Evolutionary conservation across 2,113 vertebrate genomes (phyloP).

Genomic region (Capreolus pygargus): DNA sequence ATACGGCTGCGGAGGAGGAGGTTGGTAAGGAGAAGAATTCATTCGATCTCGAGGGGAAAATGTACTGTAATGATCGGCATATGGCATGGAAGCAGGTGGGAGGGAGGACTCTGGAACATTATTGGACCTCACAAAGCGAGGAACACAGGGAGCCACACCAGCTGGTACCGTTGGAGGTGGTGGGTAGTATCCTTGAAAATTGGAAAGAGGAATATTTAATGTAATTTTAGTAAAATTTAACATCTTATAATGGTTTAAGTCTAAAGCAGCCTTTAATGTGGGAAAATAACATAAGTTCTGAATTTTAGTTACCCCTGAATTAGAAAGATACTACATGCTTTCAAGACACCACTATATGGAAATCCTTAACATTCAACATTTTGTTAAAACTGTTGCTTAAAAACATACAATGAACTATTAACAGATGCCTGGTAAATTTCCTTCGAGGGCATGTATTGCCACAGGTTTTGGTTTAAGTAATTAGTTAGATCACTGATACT

Average conservation of each 20-base stretch:
- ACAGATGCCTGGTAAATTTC: constrained; percentile 3
- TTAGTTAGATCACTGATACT: neutral
- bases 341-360: constrained; percentile 35
- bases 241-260: constrained; percentile 58
- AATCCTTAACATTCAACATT: constrained; percentile 17
- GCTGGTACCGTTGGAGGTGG: constrained; percentile 88
- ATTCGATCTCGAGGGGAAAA: constrained; percentile 90
- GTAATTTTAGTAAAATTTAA: constrained; percentile 59
- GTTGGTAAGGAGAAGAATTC: constrained; percentile 86
- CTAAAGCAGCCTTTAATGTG: constrained; percentile 41
- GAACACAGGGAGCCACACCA: constrained; percentile 89
- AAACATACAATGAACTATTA: constrained; percentile 34
- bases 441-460: neutral
- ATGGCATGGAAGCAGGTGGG: constrained; percentile 88
- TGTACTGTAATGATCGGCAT: constrained; percentile 86
- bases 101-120: constrained; percentile 91
- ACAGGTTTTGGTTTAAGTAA: constrained; percentile 25
- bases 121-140: constrained; percentile 91
- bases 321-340: constrained; percentile 7
- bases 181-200: constrained; percentile 90
- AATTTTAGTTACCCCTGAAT: neutral
- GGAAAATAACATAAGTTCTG: constrained; percentile 5
- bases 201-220: constrained; percentile 74
- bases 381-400: constrained; percentile 40
- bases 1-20: constrained; percentile 88